Base-by-base conservation (phyloP, 2,888 invertebrate genomes). In the Baccha elongata region DNA sequence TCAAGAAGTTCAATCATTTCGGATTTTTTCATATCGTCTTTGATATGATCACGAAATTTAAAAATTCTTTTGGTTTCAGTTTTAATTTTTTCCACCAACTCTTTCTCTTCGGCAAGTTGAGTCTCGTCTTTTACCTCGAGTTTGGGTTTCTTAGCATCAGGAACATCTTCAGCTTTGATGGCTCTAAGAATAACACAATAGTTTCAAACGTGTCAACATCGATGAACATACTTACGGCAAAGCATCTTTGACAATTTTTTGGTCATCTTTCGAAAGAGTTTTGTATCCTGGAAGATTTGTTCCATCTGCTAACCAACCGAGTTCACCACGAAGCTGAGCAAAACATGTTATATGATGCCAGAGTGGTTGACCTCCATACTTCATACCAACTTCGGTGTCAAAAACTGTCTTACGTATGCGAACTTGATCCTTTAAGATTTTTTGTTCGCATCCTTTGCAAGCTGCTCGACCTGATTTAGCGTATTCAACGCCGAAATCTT, bases 331-430 rank as follows among this genome's bases (percentile, higher is more conserved):
- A 0, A 90, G 86, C 87, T 96, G 94, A 0, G 93, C 94, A 91
- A 99, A 99, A 89, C 99, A 99, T 76, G 96, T 95, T 2, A 97
- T 90, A 91, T 99, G 99, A 90, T 98, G 95, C 98, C 98, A 99
- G 62, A 94, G 91, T 72, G 96, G 94, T 87, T 95, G 93, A 0
- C 97, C 97, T 0, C 97, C 97, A 90, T 94, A 97, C 89, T 94
- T 94, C 87, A 93, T 93, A 0, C 96, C 97, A 17, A 95, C 92
- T 86, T 96, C 96, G 53, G 94, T 94, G 19, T 81, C 81, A 21
- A 62, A 81, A 10, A 81, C 81, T 85, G 96, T 95, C 90, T 97
- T 98, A 1, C 95, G 94, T 53, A 98, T 92, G 52, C 97, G 92
- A 2, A 97, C 91, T 87, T 93, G 93, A 88, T 92, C 93, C 93